A percentile compares a stretch with the other conserved stretches of the same genome.
Conservation (phyloP, 2,113 vertebrate species). For the Ciconia boyciana region DNA sequence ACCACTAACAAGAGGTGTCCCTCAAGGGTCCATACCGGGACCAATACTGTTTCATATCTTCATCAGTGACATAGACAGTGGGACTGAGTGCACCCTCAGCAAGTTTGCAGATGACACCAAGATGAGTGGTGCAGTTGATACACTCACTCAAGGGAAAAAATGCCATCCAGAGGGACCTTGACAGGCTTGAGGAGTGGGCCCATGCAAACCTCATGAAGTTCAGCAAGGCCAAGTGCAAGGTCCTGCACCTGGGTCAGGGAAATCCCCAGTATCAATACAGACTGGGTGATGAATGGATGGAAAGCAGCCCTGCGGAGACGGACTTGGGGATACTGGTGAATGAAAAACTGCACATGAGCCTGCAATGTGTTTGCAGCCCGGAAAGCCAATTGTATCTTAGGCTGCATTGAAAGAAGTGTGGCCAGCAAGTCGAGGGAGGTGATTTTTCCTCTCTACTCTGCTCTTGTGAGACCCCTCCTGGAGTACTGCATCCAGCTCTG, state of each 20-base stretch:
- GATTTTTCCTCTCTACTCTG: not conserved
- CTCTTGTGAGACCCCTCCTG: accelerated
- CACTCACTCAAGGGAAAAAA: not conserved
- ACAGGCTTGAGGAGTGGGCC: not conserved
- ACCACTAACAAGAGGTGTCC: not conserved
- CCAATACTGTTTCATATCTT: not conserved
- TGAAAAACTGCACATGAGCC: not conserved
- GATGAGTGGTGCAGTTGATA: not conserved
- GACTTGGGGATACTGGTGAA: not conserved
- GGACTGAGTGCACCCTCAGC: not conserved
- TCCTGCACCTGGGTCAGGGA: not conserved
- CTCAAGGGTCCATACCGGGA: not conserved
- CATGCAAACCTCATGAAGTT: not conserved
- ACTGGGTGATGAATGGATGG: not conserved
- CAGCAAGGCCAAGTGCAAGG: not conserved
- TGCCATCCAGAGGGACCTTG: too few relatives aligned
- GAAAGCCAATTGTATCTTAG: not conserved
- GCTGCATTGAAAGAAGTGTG: not conserved
- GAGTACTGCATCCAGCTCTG: not conserved
- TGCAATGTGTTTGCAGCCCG: accelerated
- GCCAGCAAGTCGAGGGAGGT: not conserved
- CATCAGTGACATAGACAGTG: not conserved
- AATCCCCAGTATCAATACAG: not conserved
- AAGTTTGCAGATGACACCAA: not conserved
- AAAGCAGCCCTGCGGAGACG: not conserved